Conservation (phyloP, 1,140 invertebrate genomes). For the Coelopa frigida region DNA sequence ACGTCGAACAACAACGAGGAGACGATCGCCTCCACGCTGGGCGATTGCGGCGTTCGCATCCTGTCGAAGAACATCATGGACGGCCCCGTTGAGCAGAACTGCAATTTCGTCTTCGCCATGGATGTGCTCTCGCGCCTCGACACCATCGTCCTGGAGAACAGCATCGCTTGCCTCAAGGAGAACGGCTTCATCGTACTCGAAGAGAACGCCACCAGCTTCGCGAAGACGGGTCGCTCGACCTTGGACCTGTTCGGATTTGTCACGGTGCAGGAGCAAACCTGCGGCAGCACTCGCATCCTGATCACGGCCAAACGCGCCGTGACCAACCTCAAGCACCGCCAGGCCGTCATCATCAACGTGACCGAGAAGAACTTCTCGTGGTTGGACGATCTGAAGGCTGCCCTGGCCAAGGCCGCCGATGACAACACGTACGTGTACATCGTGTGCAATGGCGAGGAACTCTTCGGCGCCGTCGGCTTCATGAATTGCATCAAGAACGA, state of each 20-base stretch:
- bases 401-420: conserved; percentile 53
- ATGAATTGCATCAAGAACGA: conserved; percentile 84
- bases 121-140: conserved; percentile 52
- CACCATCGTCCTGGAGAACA: conserved; percentile 48
- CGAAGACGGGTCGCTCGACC: conserved; percentile 42
- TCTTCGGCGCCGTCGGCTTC: conserved; percentile 75
- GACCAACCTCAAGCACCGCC: conserved; percentile 33
- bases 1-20: conserved; percentile 49
- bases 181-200: conserved; percentile 73
- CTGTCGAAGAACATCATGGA: conserved; percentile 49
- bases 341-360: conserved; percentile 43
- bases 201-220: conserved; percentile 55
- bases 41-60: conserved; percentile 50
- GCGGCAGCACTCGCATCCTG: conserved; percentile 52
- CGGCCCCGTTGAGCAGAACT: conserved; percentile 54
- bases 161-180: conserved; percentile 56
- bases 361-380: conserved; percentile 67
- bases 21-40: conserved; percentile 32
- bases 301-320: conserved; percentile 52
- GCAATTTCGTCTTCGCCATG: conserved; percentile 56
- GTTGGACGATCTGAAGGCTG: conserved; percentile 73
- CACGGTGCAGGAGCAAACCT: conserved; percentile 46
- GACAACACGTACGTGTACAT: conserved; percentile 60
- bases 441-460: conserved; percentile 59
- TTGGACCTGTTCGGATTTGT: conserved; percentile 48